These are phyloP conservation scores for Oceanites oceanicus DNA, from an alignment of 2,113 vertebrate species.

Conservation along the genomic window DNA sequence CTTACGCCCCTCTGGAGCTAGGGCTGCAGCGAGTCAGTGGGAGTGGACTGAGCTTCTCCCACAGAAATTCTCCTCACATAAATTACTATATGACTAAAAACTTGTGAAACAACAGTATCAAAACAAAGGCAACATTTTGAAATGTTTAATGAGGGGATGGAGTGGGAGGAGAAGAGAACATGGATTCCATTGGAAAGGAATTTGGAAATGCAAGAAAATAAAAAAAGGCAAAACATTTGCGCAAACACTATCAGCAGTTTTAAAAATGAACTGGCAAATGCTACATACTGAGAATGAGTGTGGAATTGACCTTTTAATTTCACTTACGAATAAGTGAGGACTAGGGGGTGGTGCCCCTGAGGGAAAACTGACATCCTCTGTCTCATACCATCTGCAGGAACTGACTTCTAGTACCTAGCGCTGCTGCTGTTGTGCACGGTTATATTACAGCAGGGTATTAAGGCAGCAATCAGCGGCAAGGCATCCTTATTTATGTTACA, in stretches of 20 bases:
- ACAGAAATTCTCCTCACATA: not conserved
- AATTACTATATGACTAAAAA: constrained; percentile 6
- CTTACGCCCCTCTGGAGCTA: not conserved
- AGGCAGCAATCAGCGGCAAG: not conserved
- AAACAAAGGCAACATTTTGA: constrained; percentile 66
- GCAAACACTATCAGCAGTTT: not conserved
- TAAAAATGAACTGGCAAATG: not conserved
- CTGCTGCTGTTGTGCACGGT: not conserved
- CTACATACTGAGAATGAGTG: not conserved
- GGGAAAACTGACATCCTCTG: not conserved
- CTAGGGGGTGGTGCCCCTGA: not conserved
- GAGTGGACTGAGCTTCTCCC: not conserved
- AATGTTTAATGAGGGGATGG: not conserved
- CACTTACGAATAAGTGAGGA: not conserved
- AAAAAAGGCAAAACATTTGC: not conserved
- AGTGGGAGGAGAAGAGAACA: constrained; percentile 26
- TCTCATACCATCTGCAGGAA: not conserved
- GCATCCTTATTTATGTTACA: not conserved
- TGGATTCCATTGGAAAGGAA: constrained; percentile 48
- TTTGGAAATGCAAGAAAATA: constrained; percentile 22
- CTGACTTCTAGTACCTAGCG: not conserved
- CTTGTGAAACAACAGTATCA: not conserved
- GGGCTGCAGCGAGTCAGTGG: not conserved
- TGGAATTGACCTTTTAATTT: constrained; percentile 2
- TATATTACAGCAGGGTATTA: not conserved